Conservation (phyloP, 53 echinoderm and acorn worm genomes). For the Temnopleurus reevesii region DNA sequence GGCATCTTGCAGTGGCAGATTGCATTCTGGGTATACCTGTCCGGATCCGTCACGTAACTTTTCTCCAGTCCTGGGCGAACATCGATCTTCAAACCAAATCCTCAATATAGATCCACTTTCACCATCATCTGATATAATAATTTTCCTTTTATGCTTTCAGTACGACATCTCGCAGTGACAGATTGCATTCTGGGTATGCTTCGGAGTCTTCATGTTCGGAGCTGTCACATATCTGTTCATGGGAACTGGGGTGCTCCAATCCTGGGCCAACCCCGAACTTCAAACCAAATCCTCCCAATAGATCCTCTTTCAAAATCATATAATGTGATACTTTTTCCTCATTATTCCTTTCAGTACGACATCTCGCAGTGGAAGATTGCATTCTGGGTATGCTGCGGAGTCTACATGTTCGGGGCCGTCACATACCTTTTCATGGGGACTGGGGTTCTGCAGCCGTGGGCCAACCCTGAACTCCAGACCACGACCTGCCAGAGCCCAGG, state of each 20-base stretch:
- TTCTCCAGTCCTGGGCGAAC: too few relatives aligned
- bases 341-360: constrained; percentile 46
- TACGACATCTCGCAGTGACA: constrained; percentile 67
- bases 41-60: too few relatives aligned
- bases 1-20: too few relatives aligned
- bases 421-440: constrained; percentile 61
- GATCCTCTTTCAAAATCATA: too few relatives aligned
- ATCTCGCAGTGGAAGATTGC: constrained; percentile 71
- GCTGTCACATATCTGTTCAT: constrained; percentile 60
- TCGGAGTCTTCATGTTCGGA: constrained; percentile 62
- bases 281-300: not conserved
- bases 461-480: not conserved
- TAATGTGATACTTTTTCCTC: too few relatives aligned
- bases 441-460: constrained; percentile 74
- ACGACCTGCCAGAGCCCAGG: not conserved
- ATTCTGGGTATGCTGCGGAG: constrained; percentile 67
- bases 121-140: too few relatives aligned
- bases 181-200: constrained; percentile 73
- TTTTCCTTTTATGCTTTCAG: not conserved
- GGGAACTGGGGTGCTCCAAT: constrained; percentile 67
- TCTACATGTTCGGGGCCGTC: constrained; percentile 64
- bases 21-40: too few relatives aligned
- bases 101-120: too few relatives aligned
- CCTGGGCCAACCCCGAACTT: constrained; percentile 59
- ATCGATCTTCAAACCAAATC: too few relatives aligned